Conservation (phyloP, 1,140 invertebrate genomes). For the Charaxes varanes region DNA sequence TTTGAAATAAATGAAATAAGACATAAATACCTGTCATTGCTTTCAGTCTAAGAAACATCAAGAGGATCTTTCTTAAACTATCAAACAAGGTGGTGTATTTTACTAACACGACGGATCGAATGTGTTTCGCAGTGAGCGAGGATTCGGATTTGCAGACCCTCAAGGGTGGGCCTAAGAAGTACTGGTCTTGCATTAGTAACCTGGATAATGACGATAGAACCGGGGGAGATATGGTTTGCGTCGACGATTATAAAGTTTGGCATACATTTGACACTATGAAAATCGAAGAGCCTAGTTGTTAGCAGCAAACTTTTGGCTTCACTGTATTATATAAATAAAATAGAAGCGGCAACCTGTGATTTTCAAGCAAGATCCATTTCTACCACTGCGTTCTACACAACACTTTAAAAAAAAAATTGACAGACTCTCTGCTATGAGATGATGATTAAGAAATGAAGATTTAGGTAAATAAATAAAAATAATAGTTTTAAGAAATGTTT, state of each 20-base stretch:
- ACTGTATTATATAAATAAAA: background rate
- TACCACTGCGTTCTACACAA: too few species aligned
- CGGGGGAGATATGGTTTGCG: slow-evolving; percentile 28
- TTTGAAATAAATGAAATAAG: too few species aligned
- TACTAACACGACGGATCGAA: slow-evolving; percentile 21
- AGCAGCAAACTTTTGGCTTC: background rate
- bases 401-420: too few species aligned
- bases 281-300: slow-evolving; percentile 28
- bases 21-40: too few species aligned
- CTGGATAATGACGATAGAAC: slow-evolving; percentile 20
- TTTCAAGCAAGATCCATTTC: too few species aligned
- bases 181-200: slow-evolving; percentile 33
- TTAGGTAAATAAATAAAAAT: slow-evolving; percentile 22
- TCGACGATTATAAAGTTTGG: slow-evolving; percentile 31
- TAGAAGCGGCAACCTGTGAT: too few species aligned
- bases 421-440: too few species aligned
- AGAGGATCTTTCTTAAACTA: slow-evolving; percentile 29
- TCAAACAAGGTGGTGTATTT: slow-evolving; percentile 26
- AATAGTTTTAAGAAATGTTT: slow-evolving; percentile 26
- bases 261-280: slow-evolving; percentile 38
- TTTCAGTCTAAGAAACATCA: slow-evolving; percentile 35
- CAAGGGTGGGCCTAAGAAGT: slow-evolving; percentile 14
- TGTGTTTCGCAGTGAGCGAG: slow-evolving; percentile 35
- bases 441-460: too few species aligned
- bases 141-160: slow-evolving; percentile 30